Percentiles rank a stretch among this genome's conserved stretches.
Conservation (phyloP, 2,797 vertebrate species). For the Eutrigla gurnardus region DNA sequence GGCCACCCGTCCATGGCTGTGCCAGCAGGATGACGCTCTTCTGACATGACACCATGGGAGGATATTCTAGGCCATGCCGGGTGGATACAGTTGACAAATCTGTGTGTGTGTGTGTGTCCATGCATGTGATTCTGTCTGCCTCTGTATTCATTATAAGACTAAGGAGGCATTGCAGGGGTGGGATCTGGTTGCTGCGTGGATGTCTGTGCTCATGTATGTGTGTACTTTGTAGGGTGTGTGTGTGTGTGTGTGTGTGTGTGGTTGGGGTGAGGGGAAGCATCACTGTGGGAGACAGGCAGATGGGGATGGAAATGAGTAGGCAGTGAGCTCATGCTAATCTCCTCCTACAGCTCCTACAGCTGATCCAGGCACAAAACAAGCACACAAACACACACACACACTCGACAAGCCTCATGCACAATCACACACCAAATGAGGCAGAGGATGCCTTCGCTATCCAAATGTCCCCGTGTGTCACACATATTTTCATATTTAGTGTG, state of each 20-base stretch:
- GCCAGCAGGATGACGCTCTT: slow-evolving; percentile 7
- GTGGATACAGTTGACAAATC: slow-evolving; percentile 44
- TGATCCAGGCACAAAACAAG: slow-evolving; percentile 66
- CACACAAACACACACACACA: slow-evolving; percentile 19
- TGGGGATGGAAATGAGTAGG: slow-evolving; percentile 82
- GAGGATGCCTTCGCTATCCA: slow-evolving; percentile 43
- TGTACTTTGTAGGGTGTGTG: slow-evolving; percentile 29
- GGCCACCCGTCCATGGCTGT: slow-evolving; percentile 3
- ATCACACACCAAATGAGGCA: slow-evolving; percentile 54
- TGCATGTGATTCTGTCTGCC: slow-evolving; percentile 52
- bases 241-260: slow-evolving; percentile 25
- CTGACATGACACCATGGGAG: slow-evolving; percentile 26
- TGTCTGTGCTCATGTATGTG: slow-evolving; percentile 42
- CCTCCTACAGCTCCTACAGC: slow-evolving; percentile 76
- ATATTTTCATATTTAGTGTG: slow-evolving; percentile 26
- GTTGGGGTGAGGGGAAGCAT: slow-evolving; percentile 46
- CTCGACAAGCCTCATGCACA: slow-evolving; percentile 34
- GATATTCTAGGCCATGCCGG: slow-evolving; percentile 44
- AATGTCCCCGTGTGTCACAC: slow-evolving; percentile 19
- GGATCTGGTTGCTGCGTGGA: slow-evolving; percentile 54
- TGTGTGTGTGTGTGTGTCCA: slow-evolving; percentile 8
- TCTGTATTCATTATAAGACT: slow-evolving; percentile 61
- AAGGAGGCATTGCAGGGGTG: slow-evolving; percentile 58
- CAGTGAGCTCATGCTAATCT: slow-evolving; percentile 82
- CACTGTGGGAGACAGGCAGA: slow-evolving; percentile 82